These are phyloP conservation scores for Phoebastria nigripes DNA, from an alignment of 2,797 vertebrate genomes.

Conservation along the genomic window DNA sequence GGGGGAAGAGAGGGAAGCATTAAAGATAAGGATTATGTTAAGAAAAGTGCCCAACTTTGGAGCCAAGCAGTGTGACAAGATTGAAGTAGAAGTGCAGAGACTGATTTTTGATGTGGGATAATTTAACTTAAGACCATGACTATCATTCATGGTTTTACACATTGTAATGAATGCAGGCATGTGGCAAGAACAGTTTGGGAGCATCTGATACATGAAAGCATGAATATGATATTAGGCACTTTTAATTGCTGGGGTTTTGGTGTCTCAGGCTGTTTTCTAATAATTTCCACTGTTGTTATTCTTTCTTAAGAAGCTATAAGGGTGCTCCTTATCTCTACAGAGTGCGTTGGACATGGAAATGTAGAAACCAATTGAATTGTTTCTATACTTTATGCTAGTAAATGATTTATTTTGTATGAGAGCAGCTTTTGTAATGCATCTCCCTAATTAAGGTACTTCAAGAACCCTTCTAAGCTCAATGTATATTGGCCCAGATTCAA, in stretches of 20 bases:
- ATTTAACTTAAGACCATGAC: constrained; percentile 28
- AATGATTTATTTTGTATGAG: background rate
- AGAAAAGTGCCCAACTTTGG: background rate
- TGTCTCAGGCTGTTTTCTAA: background rate
- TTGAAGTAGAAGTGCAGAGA: constrained; percentile 13
- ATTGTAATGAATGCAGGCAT: constrained; percentile 26
- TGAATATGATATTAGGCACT: constrained; percentile 25
- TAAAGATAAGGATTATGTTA: constrained; percentile 7
- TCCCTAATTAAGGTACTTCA: constrained; percentile 18
- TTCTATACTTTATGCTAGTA: background rate
- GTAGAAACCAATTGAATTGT: background rate
- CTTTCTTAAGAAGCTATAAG: background rate
- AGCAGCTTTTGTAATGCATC: background rate
- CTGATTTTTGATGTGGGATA: constrained; percentile 2
- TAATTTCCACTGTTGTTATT: background rate
- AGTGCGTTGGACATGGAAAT: background rate
- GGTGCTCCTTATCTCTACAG: background rate
- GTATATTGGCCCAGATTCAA: background rate
- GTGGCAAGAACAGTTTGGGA: constrained; percentile 22
- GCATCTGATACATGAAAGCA: constrained; percentile 39
- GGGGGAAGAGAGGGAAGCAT: background rate
- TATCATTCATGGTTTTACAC: constrained; percentile 23
- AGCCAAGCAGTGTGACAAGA: background rate
- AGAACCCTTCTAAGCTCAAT: background rate
- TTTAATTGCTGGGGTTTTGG: constrained; percentile 28